phyloP scores from a whole-genome alignment of 2,888 invertebrate species.

The Belgica antarctica region DNA sequence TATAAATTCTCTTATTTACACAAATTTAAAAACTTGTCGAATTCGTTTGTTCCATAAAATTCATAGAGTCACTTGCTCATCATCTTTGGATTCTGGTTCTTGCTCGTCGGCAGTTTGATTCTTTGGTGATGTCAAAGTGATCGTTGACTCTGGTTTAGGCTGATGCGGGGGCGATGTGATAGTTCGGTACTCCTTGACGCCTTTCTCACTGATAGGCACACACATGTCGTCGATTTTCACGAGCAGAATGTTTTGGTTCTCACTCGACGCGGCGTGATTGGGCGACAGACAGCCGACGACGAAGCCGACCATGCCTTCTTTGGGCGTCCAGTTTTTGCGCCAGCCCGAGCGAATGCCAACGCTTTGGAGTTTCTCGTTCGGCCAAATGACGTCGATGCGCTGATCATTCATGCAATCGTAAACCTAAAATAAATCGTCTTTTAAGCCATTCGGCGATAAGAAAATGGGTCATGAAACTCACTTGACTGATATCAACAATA shows the following conservation, averaged over 20 bases:
- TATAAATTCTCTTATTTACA: constrained; percentile 16
- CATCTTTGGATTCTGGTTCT: constrained; percentile 38
- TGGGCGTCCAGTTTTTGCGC: constrained; percentile 81
- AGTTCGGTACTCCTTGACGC: constrained; percentile 62
- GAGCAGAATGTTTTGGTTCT: constrained; percentile 85
- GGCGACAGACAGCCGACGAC: constrained; percentile 94
- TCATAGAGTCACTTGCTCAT: constrained; percentile 38
- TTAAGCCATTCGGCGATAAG: background rate
- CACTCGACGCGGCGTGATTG: constrained; percentile 89
- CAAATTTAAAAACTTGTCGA: background rate
- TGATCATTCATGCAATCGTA: constrained; percentile 91
- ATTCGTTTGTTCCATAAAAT: constrained; percentile 18
- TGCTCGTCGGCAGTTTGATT: constrained; percentile 17
- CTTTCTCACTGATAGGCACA: constrained; percentile 88
- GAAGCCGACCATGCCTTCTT: constrained; percentile 88
- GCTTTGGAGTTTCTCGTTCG: constrained; percentile 81
- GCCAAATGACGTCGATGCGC: constrained; percentile 94
- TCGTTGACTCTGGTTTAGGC: no score
- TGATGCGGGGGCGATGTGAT: constrained; percentile 22
- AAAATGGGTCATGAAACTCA: background rate
- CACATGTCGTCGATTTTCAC: constrained; percentile 85
- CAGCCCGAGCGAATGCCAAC: constrained; percentile 85
- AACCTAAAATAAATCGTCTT: constrained; percentile 57
- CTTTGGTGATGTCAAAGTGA: constrained; percentile 13
- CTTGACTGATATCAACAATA: constrained; percentile 51